Evolutionary conservation across 2,888 invertebrate genomes (phyloP).

Genomic region (Lamproptera curius): DNA sequence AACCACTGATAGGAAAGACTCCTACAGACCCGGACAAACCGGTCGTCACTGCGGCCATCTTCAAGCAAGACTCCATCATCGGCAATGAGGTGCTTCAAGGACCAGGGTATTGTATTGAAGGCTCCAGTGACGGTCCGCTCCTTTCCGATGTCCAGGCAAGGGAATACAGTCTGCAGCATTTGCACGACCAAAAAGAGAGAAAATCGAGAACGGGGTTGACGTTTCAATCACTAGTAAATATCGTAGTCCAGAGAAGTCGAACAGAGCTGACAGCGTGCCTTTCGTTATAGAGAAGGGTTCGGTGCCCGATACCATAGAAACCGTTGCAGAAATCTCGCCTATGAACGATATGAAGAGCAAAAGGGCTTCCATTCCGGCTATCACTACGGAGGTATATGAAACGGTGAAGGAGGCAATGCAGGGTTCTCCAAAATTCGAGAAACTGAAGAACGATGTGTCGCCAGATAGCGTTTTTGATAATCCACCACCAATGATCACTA

Average conservation of each 20-base stretch:
- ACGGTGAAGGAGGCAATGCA: conserved; percentile 76
- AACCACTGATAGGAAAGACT: conserved; percentile 68
- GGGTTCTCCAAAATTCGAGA: conserved; percentile 79
- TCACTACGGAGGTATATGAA: conserved; percentile 73
- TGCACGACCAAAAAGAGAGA: conserved; percentile 63
- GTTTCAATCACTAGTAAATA: conserved; percentile 50
- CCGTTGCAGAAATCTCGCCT: conserved; percentile 61
- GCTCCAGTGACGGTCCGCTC: conserved; percentile 70
- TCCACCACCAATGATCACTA: conserved; percentile 67
- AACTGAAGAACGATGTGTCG: conserved; percentile 74
- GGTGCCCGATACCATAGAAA: conserved; percentile 46
- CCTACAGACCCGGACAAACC: conserved; percentile 79
- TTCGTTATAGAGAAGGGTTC: conserved; percentile 65
- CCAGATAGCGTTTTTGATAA: conserved; percentile 48
- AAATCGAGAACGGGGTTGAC: conserved; percentile 60
- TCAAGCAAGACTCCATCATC: conserved; percentile 80
- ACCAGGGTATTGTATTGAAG: conserved; percentile 70
- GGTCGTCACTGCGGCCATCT: conserved; percentile 83
- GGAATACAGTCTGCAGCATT: conserved; percentile 62
- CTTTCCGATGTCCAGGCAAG: conserved; percentile 72
- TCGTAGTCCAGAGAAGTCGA: conserved; percentile 66
- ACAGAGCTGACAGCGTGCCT: conserved; percentile 75
- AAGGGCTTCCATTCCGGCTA: conserved; percentile 61
- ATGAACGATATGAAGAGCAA: conserved; percentile 55
- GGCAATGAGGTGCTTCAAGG: conserved; percentile 63